Conservation (phyloP, 1,140 invertebrate species). For the Macrobrachium rosenbergii region DNA sequence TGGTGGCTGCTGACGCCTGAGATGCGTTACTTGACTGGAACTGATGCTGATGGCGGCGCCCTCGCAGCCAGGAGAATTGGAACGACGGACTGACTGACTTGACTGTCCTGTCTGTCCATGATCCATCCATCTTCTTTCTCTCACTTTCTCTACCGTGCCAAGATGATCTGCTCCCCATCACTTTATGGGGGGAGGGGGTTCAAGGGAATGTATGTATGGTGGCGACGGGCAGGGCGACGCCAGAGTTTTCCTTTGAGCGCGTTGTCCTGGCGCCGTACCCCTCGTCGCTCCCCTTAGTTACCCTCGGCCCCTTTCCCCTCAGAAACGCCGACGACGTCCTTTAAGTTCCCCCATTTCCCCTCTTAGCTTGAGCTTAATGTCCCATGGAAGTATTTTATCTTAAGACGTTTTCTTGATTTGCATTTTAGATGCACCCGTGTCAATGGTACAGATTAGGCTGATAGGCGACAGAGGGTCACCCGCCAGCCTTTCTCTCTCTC, state of each 20-base stretch:
- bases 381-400: too few relatives aligned
- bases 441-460: background rate
- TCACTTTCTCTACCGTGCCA: slow-evolving; percentile 46
- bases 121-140: too few relatives aligned
- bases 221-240: slow-evolving; percentile 60
- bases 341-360: background rate
- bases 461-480: background rate
- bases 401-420: too few relatives aligned
- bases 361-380: background rate
- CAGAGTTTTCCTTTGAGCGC: slow-evolving; percentile 27
- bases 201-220: background rate
- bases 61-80: too few relatives aligned
- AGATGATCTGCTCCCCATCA: slow-evolving; percentile 55
- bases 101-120: too few relatives aligned
- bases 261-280: slow-evolving; percentile 40
- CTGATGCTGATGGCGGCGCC: too few relatives aligned
- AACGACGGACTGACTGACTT: too few relatives aligned
- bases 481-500: slow-evolving; percentile 2
- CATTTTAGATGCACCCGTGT: too few relatives aligned
- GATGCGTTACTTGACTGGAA: too few relatives aligned
- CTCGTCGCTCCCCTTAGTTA: background rate
- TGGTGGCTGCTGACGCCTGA: too few relatives aligned
- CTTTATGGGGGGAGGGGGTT: slow-evolving; percentile 53
- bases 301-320: background rate
- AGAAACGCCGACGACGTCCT: too few relatives aligned